Conservation (phyloP, 2,113 vertebrate species). For the Pogona vitticeps region DNA sequence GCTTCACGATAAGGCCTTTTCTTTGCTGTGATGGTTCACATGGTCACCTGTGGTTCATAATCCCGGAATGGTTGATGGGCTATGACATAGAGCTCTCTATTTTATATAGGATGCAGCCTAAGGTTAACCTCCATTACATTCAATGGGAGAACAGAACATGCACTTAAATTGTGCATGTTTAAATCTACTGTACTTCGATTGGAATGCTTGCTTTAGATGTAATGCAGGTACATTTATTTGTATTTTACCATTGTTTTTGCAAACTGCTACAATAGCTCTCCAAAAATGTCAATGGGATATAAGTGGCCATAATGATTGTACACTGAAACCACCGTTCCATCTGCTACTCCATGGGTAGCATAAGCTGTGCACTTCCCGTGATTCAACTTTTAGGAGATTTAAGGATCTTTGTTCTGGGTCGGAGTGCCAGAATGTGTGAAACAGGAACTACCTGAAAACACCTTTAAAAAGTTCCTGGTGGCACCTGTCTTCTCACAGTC, state of each 20-base stretch:
- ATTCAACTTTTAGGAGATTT: not conserved
- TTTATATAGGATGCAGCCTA: not conserved
- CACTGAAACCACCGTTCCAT: too few species aligned
- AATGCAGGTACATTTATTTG: too few species aligned
- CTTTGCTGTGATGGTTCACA: not conserved
- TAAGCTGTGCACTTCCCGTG: not conserved
- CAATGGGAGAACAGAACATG: not conserved
- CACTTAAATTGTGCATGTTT: not conserved
- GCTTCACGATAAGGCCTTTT: not conserved
- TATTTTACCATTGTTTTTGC: too few species aligned
- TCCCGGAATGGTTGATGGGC: not conserved
- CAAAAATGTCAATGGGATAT: too few species aligned
- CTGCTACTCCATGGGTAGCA: not conserved
- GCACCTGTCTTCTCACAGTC: not conserved
- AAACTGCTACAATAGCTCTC: too few species aligned
- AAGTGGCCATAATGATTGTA: too few species aligned
- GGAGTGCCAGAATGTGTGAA: not conserved
- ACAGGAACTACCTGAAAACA: too few species aligned
- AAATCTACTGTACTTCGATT: not conserved
- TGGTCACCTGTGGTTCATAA: not conserved
- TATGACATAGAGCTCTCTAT: not conserved
- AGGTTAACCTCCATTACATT: not conserved
- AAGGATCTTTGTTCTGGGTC: not conserved
- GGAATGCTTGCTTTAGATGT: not conserved
- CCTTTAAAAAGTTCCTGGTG: not conserved